Conservation (phyloP, 2,113 vertebrate genomes). For the Leuciscus idus region DNA sequence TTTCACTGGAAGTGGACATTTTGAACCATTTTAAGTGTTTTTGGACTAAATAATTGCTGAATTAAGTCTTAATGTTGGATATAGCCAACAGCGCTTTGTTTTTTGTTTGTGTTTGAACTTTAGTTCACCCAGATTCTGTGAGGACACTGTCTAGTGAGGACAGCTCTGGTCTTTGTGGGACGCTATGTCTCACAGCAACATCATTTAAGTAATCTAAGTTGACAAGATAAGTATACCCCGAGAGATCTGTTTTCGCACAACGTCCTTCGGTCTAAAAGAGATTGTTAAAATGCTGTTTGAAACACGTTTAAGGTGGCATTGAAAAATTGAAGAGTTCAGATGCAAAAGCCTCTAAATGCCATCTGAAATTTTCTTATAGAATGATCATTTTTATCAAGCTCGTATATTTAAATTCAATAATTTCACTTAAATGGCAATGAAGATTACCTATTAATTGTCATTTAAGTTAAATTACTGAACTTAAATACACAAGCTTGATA, state of each 20-base stretch:
- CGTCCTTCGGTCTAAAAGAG: not conserved
- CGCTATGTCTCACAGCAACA: not conserved
- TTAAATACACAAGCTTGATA: no score
- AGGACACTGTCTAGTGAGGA: slow-evolving; percentile 11
- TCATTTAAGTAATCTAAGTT: slow-evolving; percentile 21
- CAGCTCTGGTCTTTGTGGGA: slow-evolving; percentile 9
- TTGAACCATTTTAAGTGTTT: not conserved
- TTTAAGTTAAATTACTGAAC: no score
- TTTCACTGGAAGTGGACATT: not conserved
- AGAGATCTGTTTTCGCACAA: not conserved
- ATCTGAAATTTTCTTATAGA: no score
- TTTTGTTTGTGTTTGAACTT: not conserved
- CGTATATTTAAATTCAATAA: no score
- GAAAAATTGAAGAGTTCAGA: not conserved
- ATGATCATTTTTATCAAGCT: no score
- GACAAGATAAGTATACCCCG: slow-evolving; percentile 2
- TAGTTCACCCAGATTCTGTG: not conserved
- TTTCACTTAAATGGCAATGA: no score
- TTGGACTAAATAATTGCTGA: not conserved
- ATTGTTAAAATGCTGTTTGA: slow-evolving; percentile 3
- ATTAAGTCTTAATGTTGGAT: not conserved
- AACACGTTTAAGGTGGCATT: not conserved
- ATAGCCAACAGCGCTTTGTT: not conserved
- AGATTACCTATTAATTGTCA: no score
- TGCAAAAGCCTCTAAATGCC: no score